These are phyloP conservation scores for Pogonus chalceus DNA, from an alignment of 1,140 invertebrate species.

Conservation along the genomic window DNA sequence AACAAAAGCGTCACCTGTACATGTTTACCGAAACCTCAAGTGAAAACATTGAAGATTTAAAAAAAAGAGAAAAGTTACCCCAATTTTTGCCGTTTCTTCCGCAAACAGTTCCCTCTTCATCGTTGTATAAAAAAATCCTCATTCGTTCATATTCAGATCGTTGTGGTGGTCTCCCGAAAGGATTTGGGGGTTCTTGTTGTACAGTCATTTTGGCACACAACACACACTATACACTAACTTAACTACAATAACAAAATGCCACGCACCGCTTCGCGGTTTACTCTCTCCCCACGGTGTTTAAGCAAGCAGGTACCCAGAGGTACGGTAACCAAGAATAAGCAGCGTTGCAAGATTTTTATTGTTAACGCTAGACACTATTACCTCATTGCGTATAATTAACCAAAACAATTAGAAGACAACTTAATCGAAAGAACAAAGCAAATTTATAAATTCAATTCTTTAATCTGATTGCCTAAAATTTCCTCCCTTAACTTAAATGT, in stretches of 20 bases:
- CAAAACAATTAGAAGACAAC: too few relatives aligned
- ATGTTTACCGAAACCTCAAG: slow-evolving; percentile 1
- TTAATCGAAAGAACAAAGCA: too few relatives aligned
- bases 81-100: slow-evolving; percentile 62
- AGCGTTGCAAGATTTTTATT: too few relatives aligned
- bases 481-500: too few relatives aligned
- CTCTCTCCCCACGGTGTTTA: too few relatives aligned
- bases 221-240: slow-evolving; percentile 16
- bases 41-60: slow-evolving; percentile 13
- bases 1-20: not conserved
- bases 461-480: too few relatives aligned
- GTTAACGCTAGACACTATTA: too few relatives aligned
- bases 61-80: slow-evolving; percentile 47
- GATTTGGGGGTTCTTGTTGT: not conserved
- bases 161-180: not conserved
- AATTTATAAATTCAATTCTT: too few relatives aligned
- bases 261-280: too few relatives aligned
- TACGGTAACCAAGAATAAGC: too few relatives aligned
- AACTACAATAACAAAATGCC: slow-evolving; percentile 6
- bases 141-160: slow-evolving; percentile 26
- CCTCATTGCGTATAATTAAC: too few relatives aligned
- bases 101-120: slow-evolving; percentile 57
- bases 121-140: slow-evolving; percentile 54
- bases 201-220: slow-evolving; percentile 19
- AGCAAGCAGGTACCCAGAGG: too few relatives aligned